These are phyloP conservation scores for Threskiornis aethiopicus DNA, from an alignment of 2,797 vertebrate species.

Conservation along the genomic window DNA sequence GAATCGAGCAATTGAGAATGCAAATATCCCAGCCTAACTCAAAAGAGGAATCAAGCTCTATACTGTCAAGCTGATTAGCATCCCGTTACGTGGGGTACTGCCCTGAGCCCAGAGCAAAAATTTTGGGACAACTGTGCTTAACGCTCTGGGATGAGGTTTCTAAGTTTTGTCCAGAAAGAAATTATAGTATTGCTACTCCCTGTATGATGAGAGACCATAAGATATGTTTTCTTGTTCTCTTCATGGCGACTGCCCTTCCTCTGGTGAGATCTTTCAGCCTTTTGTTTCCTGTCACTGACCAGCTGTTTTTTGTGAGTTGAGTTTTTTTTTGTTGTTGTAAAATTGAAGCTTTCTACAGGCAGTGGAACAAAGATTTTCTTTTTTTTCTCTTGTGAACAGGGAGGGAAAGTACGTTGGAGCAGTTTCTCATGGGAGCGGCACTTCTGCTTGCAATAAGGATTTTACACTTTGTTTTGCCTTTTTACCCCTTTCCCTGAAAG, in stretches of 20 bases:
- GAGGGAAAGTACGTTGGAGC: neutral
- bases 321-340: constrained; percentile 45
- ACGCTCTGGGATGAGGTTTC: neutral
- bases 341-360: constrained; percentile 42
- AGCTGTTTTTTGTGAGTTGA: constrained; percentile 51
- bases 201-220: neutral
- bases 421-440: constrained; percentile 48
- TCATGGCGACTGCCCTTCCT: neutral
- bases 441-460: constrained; percentile 41
- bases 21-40: constrained; percentile 37
- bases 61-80: constrained; percentile 41
- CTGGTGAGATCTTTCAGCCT: constrained; percentile 34
- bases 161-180: neutral
- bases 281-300: constrained; percentile 49
- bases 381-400: constrained; percentile 44
- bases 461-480: constrained; percentile 35
- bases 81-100: neutral
- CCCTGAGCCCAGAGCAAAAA: neutral
- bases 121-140: neutral
- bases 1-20: constrained; percentile 58
- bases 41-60: constrained; percentile 36
- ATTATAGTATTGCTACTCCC: neutral
- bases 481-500: neutral
- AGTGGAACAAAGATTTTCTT: constrained; percentile 48
- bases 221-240: neutral